A percentile compares a stretch with the other conserved stretches of the same genome.
Conservation (phyloP, 2,113 vertebrate genomes). For the Pedetes capensis region DNA sequence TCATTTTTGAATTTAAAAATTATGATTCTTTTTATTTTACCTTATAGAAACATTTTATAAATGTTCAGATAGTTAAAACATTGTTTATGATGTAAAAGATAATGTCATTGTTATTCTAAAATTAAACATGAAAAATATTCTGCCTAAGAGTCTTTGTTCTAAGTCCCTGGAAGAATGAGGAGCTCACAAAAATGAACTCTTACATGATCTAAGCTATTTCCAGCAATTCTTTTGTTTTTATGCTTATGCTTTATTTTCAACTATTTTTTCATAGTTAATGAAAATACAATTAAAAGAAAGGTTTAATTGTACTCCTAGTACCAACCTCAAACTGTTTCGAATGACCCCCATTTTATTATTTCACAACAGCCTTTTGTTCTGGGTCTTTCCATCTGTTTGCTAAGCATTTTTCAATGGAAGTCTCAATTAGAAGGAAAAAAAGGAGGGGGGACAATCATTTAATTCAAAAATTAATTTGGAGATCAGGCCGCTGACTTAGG, state of each 20-base stretch:
- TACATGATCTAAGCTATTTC: slow-evolving; percentile 17
- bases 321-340: slow-evolving; percentile 83
- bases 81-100: neutral
- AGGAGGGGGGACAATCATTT: slow-evolving; percentile 83
- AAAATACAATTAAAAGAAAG: slow-evolving; percentile 67
- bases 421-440: slow-evolving; percentile 85
- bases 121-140: neutral
- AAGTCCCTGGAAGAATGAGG: neutral
- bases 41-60: neutral
- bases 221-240: neutral
- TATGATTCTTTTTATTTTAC: neutral
- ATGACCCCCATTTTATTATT: slow-evolving; percentile 76
- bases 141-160: neutral
- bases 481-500: slow-evolving; percentile 87
- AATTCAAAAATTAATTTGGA: slow-evolving; percentile 90
- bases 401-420: slow-evolving; percentile 87
- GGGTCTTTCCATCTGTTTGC: slow-evolving; percentile 83
- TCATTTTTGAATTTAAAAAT: neutral
- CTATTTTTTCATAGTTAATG: slow-evolving; percentile 47
- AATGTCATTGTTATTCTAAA: neutral
- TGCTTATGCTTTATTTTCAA: slow-evolving; percentile 44
- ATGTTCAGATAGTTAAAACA: neutral
- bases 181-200: neutral
- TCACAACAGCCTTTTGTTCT: slow-evolving; percentile 83
- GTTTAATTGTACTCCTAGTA: slow-evolving; percentile 59